Conservation (phyloP, 1,140 invertebrate genomes). For the Cataglyphis hispanica region DNA sequence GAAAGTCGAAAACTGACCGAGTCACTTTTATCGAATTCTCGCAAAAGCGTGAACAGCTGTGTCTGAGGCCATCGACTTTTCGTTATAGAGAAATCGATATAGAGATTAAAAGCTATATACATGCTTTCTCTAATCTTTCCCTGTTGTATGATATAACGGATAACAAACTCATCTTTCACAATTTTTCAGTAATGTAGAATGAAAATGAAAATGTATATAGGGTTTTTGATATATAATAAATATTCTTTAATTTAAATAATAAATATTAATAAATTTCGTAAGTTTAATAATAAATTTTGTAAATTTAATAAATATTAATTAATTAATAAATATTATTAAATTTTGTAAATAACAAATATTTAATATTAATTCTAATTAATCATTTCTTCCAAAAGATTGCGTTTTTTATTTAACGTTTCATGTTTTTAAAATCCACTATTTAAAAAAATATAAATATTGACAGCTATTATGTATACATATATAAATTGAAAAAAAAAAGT, state of each 20-base stretch:
- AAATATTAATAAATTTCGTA: neutral
- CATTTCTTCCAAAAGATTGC: too few species aligned
- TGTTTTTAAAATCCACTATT: too few species aligned
- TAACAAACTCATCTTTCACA: neutral
- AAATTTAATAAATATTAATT: too few species aligned
- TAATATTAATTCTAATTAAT: too few species aligned
- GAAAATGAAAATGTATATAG: neutral
- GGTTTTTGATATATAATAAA: neutral
- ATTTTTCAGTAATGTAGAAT: neutral
- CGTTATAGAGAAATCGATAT: neutral
- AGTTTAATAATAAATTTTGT: too few species aligned
- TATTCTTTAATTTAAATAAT: too few species aligned
- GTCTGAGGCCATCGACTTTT: neutral
- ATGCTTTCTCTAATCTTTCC: neutral
- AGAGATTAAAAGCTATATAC: too few species aligned
- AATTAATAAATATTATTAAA: neutral
- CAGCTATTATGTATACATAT: too few species aligned
- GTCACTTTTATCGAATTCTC: conserved; percentile 34
- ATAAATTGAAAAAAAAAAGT: neutral
- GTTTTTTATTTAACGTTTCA: too few species aligned
- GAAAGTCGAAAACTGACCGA: conserved; percentile 37
- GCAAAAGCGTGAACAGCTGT: neutral
- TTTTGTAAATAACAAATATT: neutral
- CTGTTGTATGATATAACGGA: neutral
- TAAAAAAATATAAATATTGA: too few species aligned